Percentiles rank a stretch among this genome's conserved stretches.
Evolutionary conservation across 2,888 invertebrate genomes (phyloP).

Genomic region (Drosophila monieri): DNA sequence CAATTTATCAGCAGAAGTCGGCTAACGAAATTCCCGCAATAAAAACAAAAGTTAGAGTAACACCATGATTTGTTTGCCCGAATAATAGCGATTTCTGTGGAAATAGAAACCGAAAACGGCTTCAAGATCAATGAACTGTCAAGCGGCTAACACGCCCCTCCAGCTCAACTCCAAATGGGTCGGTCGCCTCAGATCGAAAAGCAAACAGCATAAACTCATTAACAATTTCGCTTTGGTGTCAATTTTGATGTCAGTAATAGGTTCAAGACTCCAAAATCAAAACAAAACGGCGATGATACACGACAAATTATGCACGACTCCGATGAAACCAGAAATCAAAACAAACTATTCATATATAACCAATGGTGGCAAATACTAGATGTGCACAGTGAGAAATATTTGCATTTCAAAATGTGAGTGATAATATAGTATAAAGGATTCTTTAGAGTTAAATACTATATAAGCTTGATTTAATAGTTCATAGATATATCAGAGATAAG

Average conservation of each 20-base stretch:
- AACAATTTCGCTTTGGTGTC: constrained; percentile 53
- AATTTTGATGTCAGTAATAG: constrained; percentile 62
- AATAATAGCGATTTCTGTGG: constrained; percentile 30
- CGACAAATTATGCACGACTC: constrained; percentile 31
- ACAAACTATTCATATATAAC: constrained; percentile 14
- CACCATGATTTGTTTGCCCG: constrained; percentile 30
- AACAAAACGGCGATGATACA: constrained; percentile 41
- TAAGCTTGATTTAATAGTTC: no score
- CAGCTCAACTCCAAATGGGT: constrained; percentile 35
- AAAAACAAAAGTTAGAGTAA: constrained; percentile 14
- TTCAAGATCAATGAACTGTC: constrained; percentile 64
- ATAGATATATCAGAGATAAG: no score
- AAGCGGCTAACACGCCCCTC: constrained; percentile 52
- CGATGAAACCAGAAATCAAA: constrained; percentile 33
- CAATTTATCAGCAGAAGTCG: constrained; percentile 46
- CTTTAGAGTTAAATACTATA: no score
- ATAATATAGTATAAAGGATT: no score
- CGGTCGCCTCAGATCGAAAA: constrained; percentile 15
- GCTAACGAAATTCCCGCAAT: constrained; percentile 28
- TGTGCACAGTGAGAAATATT: constrained; percentile 20
- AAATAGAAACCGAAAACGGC: constrained; percentile 45
- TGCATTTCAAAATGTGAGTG: not conserved
- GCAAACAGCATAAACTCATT: constrained; percentile 68
- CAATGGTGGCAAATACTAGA: constrained; percentile 15
- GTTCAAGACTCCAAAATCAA: constrained; percentile 62